Percentiles rank a stretch among this genome's conserved stretches.
phyloP scores from a whole-genome alignment of 1,140 invertebrate genomes.

The Littorina saxatilis region DNA sequence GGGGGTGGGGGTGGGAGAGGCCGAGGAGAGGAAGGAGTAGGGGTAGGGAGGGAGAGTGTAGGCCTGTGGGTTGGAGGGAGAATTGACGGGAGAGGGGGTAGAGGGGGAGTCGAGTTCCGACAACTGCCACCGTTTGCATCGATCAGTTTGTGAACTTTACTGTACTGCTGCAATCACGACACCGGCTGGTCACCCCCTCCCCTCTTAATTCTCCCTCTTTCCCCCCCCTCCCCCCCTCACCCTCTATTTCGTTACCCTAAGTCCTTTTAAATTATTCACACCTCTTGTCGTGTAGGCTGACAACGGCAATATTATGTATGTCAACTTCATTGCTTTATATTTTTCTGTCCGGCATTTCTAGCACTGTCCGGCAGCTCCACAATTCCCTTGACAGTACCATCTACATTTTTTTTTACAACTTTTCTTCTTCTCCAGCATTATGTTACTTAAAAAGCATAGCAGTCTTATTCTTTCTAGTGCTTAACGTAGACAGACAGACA shows the following conservation, averaged over 20 bases:
- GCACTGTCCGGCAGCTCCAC: not conserved
- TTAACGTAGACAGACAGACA: too few relatives aligned
- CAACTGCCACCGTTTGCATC: slow-evolving; percentile 3
- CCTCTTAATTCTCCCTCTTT: not conserved
- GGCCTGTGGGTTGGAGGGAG: not conserved
- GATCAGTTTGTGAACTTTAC: not conserved
- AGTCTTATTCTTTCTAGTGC: too few relatives aligned
- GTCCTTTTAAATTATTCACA: not conserved
- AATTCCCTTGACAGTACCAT: not conserved
- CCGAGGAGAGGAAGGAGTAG: not conserved
- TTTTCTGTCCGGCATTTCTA: not conserved
- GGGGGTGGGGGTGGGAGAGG: not conserved
- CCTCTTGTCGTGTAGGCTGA: too few relatives aligned
- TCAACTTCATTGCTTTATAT: not conserved
- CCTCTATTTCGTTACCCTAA: not conserved
- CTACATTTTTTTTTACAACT: not conserved
- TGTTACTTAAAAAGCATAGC: too few relatives aligned
- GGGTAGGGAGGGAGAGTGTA: not conserved
- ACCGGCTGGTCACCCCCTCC: not conserved
- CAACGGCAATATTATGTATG: too few relatives aligned
- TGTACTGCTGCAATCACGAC: not conserved
- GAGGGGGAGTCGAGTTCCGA: not conserved
- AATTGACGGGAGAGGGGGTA: not conserved
- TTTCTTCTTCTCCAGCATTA: not conserved
- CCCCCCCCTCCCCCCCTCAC: not conserved